Percentiles rank a stretch among this genome's conserved stretches.
These are phyloP conservation scores for Thyatira batis DNA, from an alignment of 2,888 invertebrate species.

Conservation along the genomic window DNA sequence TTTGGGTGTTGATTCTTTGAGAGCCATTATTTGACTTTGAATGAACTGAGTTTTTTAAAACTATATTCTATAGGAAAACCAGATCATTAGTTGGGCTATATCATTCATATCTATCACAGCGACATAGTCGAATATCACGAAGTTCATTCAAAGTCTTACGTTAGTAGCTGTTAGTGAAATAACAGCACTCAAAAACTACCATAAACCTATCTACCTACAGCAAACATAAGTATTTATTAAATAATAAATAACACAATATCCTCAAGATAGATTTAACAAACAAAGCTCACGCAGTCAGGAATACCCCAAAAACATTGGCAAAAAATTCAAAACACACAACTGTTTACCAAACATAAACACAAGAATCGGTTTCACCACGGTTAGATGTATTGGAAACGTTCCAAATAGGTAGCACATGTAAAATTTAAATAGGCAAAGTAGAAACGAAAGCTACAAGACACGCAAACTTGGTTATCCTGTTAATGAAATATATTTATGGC, in stretches of 20 bases:
- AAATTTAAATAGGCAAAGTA: slow-evolving; percentile 17
- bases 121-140: too few species aligned
- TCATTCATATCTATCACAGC: too few species aligned
- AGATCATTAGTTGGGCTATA: too few species aligned
- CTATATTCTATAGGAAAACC: neutral
- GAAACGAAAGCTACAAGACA: slow-evolving; percentile 29
- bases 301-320: slow-evolving; percentile 29
- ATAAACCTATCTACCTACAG: slow-evolving; percentile 31
- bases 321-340: slow-evolving; percentile 38
- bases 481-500: neutral
- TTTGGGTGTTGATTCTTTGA: slow-evolving; percentile 40
- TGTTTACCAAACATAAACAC: slow-evolving; percentile 32
- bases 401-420: slow-evolving; percentile 30
- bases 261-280: slow-evolving; percentile 14
- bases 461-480: slow-evolving; percentile 23
- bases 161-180: slow-evolving; percentile 82
- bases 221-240: slow-evolving; percentile 23
- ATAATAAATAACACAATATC: slow-evolving; percentile 20
- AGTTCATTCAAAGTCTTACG: slow-evolving; percentile 72
- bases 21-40: slow-evolving; percentile 55
- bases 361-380: slow-evolving; percentile 25
- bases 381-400: slow-evolving; percentile 36
- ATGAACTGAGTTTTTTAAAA: slow-evolving; percentile 47
- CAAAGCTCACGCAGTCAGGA: slow-evolving; percentile 29
- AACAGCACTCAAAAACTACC: slow-evolving; percentile 72